A percentile compares a stretch with the other conserved stretches of the same genome.
phyloP scores from a whole-genome alignment of 1,140 invertebrate species.

The Papilio aristodemus region DNA sequence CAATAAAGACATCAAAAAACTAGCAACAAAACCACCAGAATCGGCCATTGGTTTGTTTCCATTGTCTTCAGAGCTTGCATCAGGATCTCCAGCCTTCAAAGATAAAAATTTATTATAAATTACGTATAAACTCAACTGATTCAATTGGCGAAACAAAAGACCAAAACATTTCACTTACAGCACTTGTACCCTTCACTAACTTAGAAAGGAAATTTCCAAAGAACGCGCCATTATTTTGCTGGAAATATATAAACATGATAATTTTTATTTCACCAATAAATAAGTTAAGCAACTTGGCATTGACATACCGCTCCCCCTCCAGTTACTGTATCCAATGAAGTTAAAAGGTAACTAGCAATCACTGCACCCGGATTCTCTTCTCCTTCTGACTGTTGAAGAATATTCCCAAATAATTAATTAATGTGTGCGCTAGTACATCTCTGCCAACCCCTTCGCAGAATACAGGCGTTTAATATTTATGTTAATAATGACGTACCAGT shows the following conservation, averaged over 20 bases:
- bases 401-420: constrained; percentile 13
- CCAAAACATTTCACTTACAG: constrained; percentile 51
- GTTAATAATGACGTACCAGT: constrained; percentile 49
- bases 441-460: no score
- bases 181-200: constrained; percentile 67
- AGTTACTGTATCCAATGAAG: constrained; percentile 66
- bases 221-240: constrained; percentile 76
- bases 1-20: constrained; percentile 59
- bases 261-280: not conserved
- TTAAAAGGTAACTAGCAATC: constrained; percentile 67
- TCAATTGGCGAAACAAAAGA: no score
- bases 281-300: not conserved
- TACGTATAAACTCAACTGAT: no score
- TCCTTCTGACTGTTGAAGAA: constrained; percentile 61
- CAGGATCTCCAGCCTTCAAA: constrained; percentile 56
- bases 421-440: no score
- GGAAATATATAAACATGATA: constrained; percentile 44
- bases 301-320: constrained; percentile 66
- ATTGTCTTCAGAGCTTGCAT: constrained; percentile 58
- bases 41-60: constrained; percentile 53
- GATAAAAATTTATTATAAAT: constrained; percentile 33
- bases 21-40: constrained; percentile 64
- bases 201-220: constrained; percentile 70
- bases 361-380: constrained; percentile 67
- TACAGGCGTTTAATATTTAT: not conserved